phyloP scores from a whole-genome alignment of 2,113 vertebrate genomes.

The Megatriorchis doriae region DNA sequence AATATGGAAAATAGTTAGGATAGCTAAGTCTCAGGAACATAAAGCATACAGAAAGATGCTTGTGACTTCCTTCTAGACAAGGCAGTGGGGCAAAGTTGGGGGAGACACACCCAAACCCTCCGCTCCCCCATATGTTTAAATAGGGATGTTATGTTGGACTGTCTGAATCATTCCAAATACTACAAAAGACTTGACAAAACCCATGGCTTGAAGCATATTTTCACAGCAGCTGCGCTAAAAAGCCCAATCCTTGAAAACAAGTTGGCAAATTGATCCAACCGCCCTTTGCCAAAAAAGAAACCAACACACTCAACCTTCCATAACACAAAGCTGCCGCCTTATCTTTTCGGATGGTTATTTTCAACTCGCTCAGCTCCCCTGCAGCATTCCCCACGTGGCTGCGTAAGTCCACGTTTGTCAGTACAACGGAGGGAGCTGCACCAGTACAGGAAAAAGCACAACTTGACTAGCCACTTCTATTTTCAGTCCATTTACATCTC shows the following conservation, averaged over 20 bases:
- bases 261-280: background rate
- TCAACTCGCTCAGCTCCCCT: background rate
- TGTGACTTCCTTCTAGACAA: background rate
- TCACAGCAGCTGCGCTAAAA: background rate
- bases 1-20: background rate
- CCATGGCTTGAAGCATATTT: background rate
- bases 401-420: rapidly evolving
- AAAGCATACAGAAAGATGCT: background rate
- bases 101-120: background rate
- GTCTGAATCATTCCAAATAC: background rate
- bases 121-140: rapidly evolving
- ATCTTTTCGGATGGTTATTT: background rate
- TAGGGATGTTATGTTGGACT: background rate
- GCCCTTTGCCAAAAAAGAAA: background rate
- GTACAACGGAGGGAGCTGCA: rapidly evolving
- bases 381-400: background rate
- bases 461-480: background rate
- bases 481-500: background rate
- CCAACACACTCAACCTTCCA: background rate
- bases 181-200: background rate
- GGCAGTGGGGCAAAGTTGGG: background rate
- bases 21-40: background rate
- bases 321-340: background rate
- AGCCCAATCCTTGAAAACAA: background rate
- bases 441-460: background rate